Percentiles rank a stretch among this genome's conserved stretches.
phyloP scores from a whole-genome alignment of 2,888 invertebrate species.

The Sisyra terminalis region DNA sequence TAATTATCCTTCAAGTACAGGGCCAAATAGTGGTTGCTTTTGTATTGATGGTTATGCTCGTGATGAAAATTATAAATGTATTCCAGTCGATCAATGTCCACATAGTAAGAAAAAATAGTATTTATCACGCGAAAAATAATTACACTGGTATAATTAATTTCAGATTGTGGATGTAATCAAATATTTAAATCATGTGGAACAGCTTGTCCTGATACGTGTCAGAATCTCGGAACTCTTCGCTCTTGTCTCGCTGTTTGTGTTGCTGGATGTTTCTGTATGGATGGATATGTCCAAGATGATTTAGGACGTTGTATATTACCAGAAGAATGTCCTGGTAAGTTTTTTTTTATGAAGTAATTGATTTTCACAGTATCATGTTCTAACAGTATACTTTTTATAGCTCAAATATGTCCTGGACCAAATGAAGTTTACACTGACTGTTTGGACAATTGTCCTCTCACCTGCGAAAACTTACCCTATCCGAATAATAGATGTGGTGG shows the following conservation, averaged over 20 bases:
- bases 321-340: background rate
- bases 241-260: background rate
- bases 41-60: slow-evolving; percentile 1
- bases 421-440: slow-evolving; percentile 1
- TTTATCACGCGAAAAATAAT: no score
- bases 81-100: background rate
- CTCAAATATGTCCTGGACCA: no score
- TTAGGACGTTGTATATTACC: background rate
- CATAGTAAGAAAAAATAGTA: no score
- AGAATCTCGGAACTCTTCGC: background rate
- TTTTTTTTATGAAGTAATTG: no score
- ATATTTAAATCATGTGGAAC: background rate
- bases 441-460: background rate
- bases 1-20: background rate
- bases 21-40: background rate
- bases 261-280: background rate
- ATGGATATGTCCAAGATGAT: background rate
- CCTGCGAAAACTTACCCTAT: background rate
- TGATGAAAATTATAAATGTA: background rate
- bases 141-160: background rate
- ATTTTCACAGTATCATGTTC: no score
- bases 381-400: no score
- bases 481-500: no score
- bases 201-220: background rate
- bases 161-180: background rate